Base-by-base conservation (phyloP, 64 coral and sea anemone genomes). In the Montipora cactus region DNA sequence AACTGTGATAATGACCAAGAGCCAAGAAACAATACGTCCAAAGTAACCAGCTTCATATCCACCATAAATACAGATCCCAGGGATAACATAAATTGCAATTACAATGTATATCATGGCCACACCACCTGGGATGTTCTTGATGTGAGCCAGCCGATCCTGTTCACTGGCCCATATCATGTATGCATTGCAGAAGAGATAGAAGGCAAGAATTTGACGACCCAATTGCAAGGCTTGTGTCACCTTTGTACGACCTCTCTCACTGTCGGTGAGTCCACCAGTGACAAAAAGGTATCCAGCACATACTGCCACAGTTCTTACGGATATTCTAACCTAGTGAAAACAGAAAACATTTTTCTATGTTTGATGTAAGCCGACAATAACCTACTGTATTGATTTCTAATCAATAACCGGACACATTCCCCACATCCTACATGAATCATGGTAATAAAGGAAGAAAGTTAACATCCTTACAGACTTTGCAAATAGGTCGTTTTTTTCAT, bases 21-120 rank as follows among this genome's bases (percentile, higher is more conserved):
- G 89, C 97, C 97, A 98, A 2, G 94, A 88, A 50, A 92, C 92
- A 49, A 98, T 80, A 4, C 93, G 93, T 15, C 75, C 91, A 89
- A 98, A 98, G 51, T 98, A 98, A 9, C 94, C 91, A 4, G 94
- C 97, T 79, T 98, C 94, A 59, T 90, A 98, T 47, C 97, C 97
- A 5, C 88, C 92, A 46, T 98, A 98, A 23, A 98, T 91, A 73
- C 91, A 89, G 13, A 99, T 64, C 59, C 88, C 98, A 94, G 95
- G 96, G n/a, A 92, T 67, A 25, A 90, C 84, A 77, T 97, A 97
- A 16, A 97, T 13, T 21, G 90, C 84, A 7, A 97, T 93, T 73
- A 97, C 93, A 25, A 87, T 49, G 18, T 88, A 64, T 8, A 95
- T 37, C 91, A 98, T 87, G 1, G 89, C 7, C 22, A 66, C 68